A percentile compares a stretch with the other conserved stretches of the same genome.
phyloP scores from a whole-genome alignment of 2,113 vertebrate species.

The Pomatostomus ruficeps region DNA sequence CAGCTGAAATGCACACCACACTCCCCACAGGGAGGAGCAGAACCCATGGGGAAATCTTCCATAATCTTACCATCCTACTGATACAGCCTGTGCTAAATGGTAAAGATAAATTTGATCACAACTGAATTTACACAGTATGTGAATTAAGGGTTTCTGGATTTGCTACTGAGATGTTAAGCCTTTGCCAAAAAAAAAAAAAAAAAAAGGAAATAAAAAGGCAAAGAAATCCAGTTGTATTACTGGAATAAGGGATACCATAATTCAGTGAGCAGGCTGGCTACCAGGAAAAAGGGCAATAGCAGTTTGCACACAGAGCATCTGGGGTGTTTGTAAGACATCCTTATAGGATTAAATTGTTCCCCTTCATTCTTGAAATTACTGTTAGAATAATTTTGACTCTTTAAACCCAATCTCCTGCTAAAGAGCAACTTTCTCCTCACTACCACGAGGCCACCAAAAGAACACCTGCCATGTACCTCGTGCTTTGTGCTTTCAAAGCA shows the following conservation, averaged over 20 bases:
- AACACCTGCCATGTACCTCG: fast-evolving
- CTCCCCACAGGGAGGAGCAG: background rate
- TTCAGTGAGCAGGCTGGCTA: background rate
- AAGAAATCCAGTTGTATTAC: background rate
- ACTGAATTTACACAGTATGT: background rate
- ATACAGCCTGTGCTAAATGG: background rate
- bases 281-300: background rate
- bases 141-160: background rate
- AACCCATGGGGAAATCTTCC: background rate
- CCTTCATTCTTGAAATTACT: background rate
- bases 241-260: background rate
- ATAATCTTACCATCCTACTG: background rate
- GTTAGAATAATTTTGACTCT: background rate
- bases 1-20: fast-evolving
- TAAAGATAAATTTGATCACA: background rate
- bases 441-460: background rate
- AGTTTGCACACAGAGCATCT: background rate
- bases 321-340: background rate
- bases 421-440: background rate
- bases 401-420: background rate
- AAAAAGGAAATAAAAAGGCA: no score
- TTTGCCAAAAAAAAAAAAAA: background rate
- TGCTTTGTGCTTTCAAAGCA: background rate
- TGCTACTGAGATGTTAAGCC: background rate
- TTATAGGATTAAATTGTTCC: background rate